A percentile compares a stretch with the other conserved stretches of the same genome.
Conservation (phyloP, 1,140 invertebrate genomes). For the honey bee (Apis mellifera) region DNA sequence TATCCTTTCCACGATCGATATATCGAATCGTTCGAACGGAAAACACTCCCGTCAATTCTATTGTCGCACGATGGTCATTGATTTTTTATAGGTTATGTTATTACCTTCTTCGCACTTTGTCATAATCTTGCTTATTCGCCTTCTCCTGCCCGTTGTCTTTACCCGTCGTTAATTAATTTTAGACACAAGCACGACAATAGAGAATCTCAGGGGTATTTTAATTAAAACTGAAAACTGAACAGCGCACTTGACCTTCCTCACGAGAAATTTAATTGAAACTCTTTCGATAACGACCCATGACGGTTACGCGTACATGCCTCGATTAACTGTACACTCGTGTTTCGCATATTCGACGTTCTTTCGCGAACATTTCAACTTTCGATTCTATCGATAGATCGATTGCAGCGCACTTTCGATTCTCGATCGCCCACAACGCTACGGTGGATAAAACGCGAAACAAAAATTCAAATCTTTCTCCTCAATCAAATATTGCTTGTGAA, state of each 20-base stretch:
- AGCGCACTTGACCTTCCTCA: conserved; percentile 62
- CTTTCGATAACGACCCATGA: conserved; percentile 35
- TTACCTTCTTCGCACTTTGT: background rate
- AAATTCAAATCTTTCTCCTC: background rate
- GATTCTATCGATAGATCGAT: background rate
- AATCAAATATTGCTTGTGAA: too few relatives aligned
- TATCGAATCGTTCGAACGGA: conserved; percentile 7
- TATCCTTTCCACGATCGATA: background rate
- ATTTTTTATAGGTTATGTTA: background rate
- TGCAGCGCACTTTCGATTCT: conserved; percentile 4
- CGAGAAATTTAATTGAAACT: conserved; percentile 57
- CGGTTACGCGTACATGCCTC: conserved; percentile 50
- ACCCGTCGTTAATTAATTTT: conserved; percentile 54
- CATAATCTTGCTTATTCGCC: background rate
- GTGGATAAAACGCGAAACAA: background rate
- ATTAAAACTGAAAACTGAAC: conserved; percentile 53
- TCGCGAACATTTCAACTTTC: conserved; percentile 15
- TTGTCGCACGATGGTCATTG: background rate
- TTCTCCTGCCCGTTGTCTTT: background rate
- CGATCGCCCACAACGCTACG: background rate
- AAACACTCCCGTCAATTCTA: conserved; percentile 8
- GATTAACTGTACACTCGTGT: conserved; percentile 25
- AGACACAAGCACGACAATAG: conserved; percentile 42
- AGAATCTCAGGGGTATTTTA: conserved; percentile 47
- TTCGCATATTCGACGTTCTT: conserved; percentile 45